A percentile compares a stretch with the other conserved stretches of the same genome.
phyloP scores from a whole-genome alignment of 1,140 invertebrate genomes.

The Aradophagus sp. region DNA sequence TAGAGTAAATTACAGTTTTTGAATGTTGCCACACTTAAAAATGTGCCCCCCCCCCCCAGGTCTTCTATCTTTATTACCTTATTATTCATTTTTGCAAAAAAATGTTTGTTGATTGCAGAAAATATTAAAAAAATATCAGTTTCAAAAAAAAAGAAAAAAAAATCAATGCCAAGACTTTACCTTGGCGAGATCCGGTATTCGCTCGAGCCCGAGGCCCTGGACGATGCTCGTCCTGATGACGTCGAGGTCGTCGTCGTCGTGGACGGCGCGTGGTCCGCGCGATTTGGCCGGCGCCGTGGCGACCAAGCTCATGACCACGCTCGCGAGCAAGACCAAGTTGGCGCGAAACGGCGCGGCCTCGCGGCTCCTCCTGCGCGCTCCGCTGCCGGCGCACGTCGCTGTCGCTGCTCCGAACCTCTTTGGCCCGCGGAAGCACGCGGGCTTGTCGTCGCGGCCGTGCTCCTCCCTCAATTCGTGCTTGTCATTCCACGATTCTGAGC shows the following conservation, averaged over 20 bases:
- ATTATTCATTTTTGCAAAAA: too few species aligned
- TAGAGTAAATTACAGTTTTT: too few species aligned
- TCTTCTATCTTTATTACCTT: too few species aligned
- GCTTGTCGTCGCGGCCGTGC: conserved; percentile 17
- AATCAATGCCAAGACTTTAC: too few species aligned
- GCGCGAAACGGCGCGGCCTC: conserved; percentile 33
- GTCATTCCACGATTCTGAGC: conserved; percentile 57
- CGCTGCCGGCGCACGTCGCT: too few species aligned
- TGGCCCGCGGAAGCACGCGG: conserved; percentile 22
- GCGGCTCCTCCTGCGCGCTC: too few species aligned
- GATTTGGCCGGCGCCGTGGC: conserved; percentile 14
- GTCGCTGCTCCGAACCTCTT: too few species aligned
- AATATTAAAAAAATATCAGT: too few species aligned
- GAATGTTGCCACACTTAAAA: too few species aligned
- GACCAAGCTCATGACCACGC: conserved; percentile 28
- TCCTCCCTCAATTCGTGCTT: conserved; percentile 40
- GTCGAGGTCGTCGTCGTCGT: conserved; percentile 62
- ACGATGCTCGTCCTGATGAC: conserved; percentile 71
- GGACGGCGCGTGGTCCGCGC: not conserved
- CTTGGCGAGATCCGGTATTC: conserved; percentile 73
- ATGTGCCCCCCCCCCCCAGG: too few species aligned
- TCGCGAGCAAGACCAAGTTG: conserved; percentile 29
- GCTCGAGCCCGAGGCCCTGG: conserved; percentile 69
- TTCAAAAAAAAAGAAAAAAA: too few species aligned
- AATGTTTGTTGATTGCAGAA: too few species aligned